Conservation (phyloP, 2,888 invertebrate genomes). For the Epinotia ramella region DNA sequence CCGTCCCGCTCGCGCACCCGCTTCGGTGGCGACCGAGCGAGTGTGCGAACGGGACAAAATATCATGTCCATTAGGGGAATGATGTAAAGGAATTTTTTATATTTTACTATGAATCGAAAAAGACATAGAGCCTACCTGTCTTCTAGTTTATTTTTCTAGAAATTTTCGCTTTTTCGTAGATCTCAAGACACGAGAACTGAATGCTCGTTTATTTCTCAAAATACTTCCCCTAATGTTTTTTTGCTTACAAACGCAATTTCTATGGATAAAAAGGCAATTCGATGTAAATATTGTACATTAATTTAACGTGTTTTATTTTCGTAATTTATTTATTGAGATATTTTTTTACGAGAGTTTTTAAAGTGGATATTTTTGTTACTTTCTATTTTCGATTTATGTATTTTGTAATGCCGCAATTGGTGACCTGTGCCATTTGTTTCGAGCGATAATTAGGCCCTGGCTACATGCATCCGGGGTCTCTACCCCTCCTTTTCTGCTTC, state of each 20-base stretch:
- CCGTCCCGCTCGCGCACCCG: slow-evolving; percentile 62
- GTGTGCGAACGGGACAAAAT: slow-evolving; percentile 62
- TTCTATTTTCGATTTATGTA: slow-evolving; percentile 54
- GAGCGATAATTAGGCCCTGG: slow-evolving; percentile 59
- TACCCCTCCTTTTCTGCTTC: not conserved
- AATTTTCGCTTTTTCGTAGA: slow-evolving; percentile 70
- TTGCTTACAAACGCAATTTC: slow-evolving; percentile 62
- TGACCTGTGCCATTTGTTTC: slow-evolving; percentile 74
- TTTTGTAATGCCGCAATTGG: slow-evolving; percentile 56
- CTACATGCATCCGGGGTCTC: not conserved
- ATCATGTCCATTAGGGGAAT: slow-evolving; percentile 82
- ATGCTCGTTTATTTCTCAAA: slow-evolving; percentile 53
- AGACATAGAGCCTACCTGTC: slow-evolving; percentile 77
- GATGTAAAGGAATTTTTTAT: slow-evolving; percentile 81
- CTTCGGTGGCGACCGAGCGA: slow-evolving; percentile 47
- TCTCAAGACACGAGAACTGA: slow-evolving; percentile 59
- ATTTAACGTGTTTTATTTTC: slow-evolving; percentile 59
- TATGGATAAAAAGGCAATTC: slow-evolving; percentile 75
- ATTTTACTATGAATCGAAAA: slow-evolving; percentile 84
- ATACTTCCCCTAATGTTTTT: slow-evolving; percentile 67
- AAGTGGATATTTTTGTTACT: slow-evolving; percentile 75
- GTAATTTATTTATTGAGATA: slow-evolving; percentile 82
- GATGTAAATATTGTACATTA: slow-evolving; percentile 85
- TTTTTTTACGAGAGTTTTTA: slow-evolving; percentile 71
- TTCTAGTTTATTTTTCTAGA: slow-evolving; percentile 71